phyloP scores from a whole-genome alignment of 2,113 vertebrate species.

The Mungos mungo region DNA sequence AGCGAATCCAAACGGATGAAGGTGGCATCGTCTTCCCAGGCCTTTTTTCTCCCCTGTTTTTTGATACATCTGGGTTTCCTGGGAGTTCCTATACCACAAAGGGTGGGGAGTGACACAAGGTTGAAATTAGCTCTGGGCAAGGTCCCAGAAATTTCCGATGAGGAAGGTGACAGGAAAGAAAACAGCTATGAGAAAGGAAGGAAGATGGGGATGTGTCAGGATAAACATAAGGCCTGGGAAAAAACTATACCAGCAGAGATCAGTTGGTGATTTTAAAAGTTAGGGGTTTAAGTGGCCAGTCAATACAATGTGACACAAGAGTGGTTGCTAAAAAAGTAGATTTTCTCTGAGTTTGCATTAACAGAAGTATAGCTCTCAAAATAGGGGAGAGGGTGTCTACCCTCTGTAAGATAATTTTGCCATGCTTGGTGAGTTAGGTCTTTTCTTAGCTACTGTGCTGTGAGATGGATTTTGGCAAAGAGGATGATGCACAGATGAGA shows the following conservation, averaged over 20 bases:
- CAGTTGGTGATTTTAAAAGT: neutral
- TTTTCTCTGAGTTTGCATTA: neutral
- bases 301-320: neutral
- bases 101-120: neutral
- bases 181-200: neutral
- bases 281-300: neutral
- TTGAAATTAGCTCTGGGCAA: slow-evolving; percentile 78
- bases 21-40: slow-evolving; percentile 91
- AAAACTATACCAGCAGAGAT: neutral
- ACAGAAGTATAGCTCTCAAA: neutral
- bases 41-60: slow-evolving; percentile 89
- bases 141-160: slow-evolving; percentile 66
- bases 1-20: slow-evolving; percentile 99
- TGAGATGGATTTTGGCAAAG: neutral
- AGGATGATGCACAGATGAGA: neutral
- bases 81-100: slow-evolving; percentile 78
- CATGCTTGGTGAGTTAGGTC: neutral
- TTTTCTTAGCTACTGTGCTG: neutral
- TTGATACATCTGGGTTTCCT: slow-evolving; percentile 87
- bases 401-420: neutral
- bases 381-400: neutral
- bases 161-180: neutral
- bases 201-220: neutral
- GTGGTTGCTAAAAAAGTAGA: neutral
- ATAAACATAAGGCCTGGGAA: neutral